Evolutionary conservation across 2,888 invertebrate species (phyloP).

Genomic region (Iphiclides podalirius): DNA sequence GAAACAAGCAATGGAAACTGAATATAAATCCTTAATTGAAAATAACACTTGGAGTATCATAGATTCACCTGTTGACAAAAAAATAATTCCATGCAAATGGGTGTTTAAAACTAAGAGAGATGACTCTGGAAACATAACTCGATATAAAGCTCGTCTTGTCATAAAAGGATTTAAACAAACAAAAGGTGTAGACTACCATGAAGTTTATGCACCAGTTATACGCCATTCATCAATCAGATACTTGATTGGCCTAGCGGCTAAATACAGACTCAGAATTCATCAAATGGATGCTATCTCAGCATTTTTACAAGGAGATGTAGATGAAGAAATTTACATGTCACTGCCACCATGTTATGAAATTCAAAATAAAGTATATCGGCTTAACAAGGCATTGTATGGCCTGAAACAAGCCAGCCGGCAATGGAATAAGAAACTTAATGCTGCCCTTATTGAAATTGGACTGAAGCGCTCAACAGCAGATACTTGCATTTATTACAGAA

Average conservation of each 20-base stretch:
- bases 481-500: slow-evolving; percentile 32
- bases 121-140: neutral
- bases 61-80: slow-evolving; percentile 22
- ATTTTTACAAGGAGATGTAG: slow-evolving; percentile 32
- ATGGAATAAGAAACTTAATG: slow-evolving; percentile 33
- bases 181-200: slow-evolving; percentile 27
- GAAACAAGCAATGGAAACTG: slow-evolving; percentile 23
- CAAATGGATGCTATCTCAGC: slow-evolving; percentile 31
- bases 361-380: slow-evolving; percentile 23
- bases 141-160: neutral
- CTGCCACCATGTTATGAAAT: slow-evolving; percentile 17
- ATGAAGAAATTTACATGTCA: slow-evolving; percentile 30
- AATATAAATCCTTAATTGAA: slow-evolving; percentile 24
- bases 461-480: slow-evolving; percentile 29
- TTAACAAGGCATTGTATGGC: slow-evolving; percentile 29
- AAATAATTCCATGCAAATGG: slow-evolving; percentile 28
- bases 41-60: slow-evolving; percentile 27
- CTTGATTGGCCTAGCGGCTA: slow-evolving; percentile 27
- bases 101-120: slow-evolving; percentile 29
- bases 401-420: slow-evolving; percentile 29
- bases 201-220: slow-evolving; percentile 31
- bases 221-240: slow-evolving; percentile 27
- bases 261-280: slow-evolving; percentile 26
- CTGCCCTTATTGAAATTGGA: slow-evolving; percentile 29
- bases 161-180: slow-evolving; percentile 27